Conservation (phyloP, 2,797 vertebrate species). For the Gallinago solitaria region DNA sequence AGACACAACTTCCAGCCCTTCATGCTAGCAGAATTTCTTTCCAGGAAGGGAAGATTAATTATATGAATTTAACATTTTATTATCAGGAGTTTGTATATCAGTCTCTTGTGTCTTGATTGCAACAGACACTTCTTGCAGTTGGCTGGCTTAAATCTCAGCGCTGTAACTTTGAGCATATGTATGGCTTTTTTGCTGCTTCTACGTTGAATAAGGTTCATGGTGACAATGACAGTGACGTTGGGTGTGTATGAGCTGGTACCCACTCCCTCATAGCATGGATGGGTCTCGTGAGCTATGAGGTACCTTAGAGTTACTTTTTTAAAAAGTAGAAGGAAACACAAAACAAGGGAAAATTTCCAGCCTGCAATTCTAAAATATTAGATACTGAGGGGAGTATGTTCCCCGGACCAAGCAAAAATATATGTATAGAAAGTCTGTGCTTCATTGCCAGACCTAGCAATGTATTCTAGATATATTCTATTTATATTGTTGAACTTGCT, state of each 20-base stretch:
- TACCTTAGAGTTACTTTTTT: neutral
- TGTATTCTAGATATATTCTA: neutral
- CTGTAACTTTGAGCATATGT: neutral
- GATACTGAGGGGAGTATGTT: neutral
- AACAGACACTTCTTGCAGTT: neutral
- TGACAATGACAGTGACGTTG: neutral
- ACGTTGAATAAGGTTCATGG: fast-evolving
- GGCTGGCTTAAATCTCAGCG: neutral
- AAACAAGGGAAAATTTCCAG: neutral
- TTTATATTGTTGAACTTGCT: neutral
- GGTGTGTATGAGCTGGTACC: neutral
- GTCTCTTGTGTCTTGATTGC: neutral
- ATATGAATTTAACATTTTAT: neutral
- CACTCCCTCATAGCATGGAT: fast-evolving
- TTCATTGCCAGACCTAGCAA: neutral
- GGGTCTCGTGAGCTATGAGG: neutral
- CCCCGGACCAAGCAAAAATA: neutral
- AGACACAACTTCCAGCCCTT: neutral
- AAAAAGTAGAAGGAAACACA: neutral
- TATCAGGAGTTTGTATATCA: fast-evolving
- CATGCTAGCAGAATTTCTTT: neutral
- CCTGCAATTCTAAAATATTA: neutral
- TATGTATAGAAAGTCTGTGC: neutral
- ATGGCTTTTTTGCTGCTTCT: neutral
- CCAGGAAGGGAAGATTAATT: neutral